Percentiles rank a stretch among this genome's conserved stretches.
Conservation (phyloP, 2,888 invertebrate genomes). For the Drosophila multiciliata region DNA sequence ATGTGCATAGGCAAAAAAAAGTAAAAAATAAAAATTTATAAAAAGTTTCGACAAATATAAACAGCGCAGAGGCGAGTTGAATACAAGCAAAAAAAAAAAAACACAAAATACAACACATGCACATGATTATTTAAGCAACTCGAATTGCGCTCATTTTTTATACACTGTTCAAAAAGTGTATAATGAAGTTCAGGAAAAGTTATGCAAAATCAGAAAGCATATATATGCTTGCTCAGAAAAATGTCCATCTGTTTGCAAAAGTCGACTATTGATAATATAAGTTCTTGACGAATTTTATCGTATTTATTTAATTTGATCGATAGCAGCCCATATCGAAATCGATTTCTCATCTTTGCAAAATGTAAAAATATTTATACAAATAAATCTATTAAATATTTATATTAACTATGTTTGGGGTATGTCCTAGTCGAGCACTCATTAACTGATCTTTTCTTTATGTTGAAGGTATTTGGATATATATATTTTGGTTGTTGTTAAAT, state of each 20-base stretch:
- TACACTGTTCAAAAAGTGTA: neutral
- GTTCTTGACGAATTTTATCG: neutral
- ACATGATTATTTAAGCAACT: slow-evolving; percentile 67
- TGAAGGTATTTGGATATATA: slow-evolving; percentile 13
- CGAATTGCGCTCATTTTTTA: slow-evolving; percentile 52
- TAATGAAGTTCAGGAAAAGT: neutral
- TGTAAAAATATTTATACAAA: neutral
- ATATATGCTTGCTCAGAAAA: neutral
- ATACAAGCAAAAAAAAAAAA: slow-evolving; percentile 25
- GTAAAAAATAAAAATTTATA: slow-evolving; percentile 16
- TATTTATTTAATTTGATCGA: neutral
- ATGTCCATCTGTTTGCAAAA: neutral
- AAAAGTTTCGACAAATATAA: slow-evolving; percentile 19
- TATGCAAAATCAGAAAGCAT: neutral
- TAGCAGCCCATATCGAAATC: neutral
- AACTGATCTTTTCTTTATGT: slow-evolving; percentile 36
- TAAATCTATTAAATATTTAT: neutral
- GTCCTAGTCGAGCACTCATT: slow-evolving; percentile 9
- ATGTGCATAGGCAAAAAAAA: slow-evolving; percentile 54
- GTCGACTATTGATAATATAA: neutral
- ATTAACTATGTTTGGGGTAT: neutral
- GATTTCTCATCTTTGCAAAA: neutral
- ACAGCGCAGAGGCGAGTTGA: slow-evolving; percentile 16
- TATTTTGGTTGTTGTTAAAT: slow-evolving; percentile 35
- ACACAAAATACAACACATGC: slow-evolving; percentile 41